These are phyloP conservation scores for Aphyosemion australe DNA, from an alignment of 2,113 vertebrate species.

Conservation along the genomic window DNA sequence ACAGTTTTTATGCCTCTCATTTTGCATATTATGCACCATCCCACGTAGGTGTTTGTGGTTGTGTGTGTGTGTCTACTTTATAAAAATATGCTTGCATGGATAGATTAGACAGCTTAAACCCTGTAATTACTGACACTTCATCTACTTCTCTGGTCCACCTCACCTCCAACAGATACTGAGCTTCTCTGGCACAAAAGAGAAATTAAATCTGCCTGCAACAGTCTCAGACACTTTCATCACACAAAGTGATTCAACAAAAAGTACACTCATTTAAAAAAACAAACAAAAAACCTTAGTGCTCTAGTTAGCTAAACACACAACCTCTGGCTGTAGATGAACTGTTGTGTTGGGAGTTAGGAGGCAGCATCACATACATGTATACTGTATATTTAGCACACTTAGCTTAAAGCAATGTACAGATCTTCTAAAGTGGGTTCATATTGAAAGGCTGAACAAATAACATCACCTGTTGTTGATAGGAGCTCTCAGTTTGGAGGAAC, in stretches of 20 bases:
- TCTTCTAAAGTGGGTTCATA: no score
- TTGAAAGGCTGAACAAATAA: no score
- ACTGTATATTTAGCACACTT: constrained; percentile 4
- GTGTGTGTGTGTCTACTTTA: constrained; percentile 16
- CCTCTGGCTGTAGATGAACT: background rate
- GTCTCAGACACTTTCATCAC: constrained; percentile 29
- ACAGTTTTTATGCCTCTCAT: constrained; percentile 43
- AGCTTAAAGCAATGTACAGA: no score
- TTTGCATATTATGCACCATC: constrained; percentile 51
- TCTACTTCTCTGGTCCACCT: constrained; percentile 48
- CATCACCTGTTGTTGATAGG: no score
- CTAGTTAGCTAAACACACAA: background rate
- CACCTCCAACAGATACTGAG: constrained; percentile 27
- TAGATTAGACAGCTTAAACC: constrained; percentile 45
- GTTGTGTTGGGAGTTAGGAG: constrained; percentile 5
- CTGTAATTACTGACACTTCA: constrained; percentile 64
- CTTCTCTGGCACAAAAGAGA: constrained; percentile 17
- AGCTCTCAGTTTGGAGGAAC: no score
- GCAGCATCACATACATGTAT: constrained; percentile 7
- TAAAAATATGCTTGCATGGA: constrained; percentile 22
- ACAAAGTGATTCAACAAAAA: constrained; percentile 19
- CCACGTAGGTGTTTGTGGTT: constrained; percentile 28
- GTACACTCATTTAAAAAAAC: background rate
- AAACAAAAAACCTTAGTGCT: background rate
- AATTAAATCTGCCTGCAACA: constrained; percentile 20